Percentiles rank a stretch among this genome's conserved stretches.
Conservation (phyloP, 2,113 vertebrate species). For the Pelodiscus sinensis region DNA sequence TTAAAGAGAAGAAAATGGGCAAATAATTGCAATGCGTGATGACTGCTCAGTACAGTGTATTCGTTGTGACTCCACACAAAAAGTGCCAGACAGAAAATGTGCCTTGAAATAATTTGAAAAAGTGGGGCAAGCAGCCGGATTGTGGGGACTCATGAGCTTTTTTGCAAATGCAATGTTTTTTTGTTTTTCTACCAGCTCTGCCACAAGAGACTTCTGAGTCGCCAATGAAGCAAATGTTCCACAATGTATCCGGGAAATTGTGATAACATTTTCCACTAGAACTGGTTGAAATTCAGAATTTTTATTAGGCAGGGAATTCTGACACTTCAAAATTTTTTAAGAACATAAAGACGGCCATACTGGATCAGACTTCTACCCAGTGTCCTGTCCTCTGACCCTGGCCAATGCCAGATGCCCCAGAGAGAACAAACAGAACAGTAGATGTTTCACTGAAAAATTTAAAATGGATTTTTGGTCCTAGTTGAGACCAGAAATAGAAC, state of each 20-base stretch:
- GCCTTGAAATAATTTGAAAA: neutral
- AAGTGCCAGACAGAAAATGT: neutral
- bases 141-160: neutral
- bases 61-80: neutral
- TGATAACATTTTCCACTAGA: neutral
- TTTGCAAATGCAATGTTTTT: neutral
- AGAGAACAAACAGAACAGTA: no score
- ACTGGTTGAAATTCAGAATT: conserved; percentile 13
- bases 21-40: neutral
- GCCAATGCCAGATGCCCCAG: no score
- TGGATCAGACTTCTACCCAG: no score
- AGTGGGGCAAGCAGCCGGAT: accelerated
- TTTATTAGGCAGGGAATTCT: neutral
- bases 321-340: no score
- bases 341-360: no score
- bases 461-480: conserved; percentile 21
- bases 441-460: neutral
- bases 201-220: conserved; percentile 36
- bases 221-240: conserved; percentile 22
- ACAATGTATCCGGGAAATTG: conserved; percentile 38
- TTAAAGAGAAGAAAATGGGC: conserved; percentile 9
- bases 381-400: no score
- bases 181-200: conserved; percentile 17
- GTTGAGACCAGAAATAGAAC: conserved; percentile 35
- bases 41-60: neutral